Conservation (phyloP, 2,888 invertebrate species). For the Stenolophus ochropezus region DNA sequence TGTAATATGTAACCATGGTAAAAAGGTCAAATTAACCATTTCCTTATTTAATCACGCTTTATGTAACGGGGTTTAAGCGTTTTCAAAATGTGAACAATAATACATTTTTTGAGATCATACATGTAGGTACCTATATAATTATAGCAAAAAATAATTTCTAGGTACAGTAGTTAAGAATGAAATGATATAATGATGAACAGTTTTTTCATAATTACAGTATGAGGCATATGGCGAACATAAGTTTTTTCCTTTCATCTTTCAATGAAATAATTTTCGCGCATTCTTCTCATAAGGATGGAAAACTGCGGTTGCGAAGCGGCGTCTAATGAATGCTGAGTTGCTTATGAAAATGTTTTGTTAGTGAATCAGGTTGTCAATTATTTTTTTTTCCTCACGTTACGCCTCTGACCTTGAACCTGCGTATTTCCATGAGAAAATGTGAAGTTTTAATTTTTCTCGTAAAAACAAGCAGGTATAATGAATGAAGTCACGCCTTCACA, state of each 20-base stretch:
- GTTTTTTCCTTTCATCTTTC: background rate
- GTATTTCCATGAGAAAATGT: conserved; percentile 21
- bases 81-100: too few relatives aligned
- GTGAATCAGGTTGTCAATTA: conserved; percentile 27
- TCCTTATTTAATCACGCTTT: too few relatives aligned
- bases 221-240: background rate
- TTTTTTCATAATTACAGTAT: background rate
- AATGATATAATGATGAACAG: background rate
- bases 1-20: too few relatives aligned
- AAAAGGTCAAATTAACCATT: too few relatives aligned
- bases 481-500: background rate
- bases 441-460: background rate
- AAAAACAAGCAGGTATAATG: conserved; percentile 29
- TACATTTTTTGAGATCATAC: too few relatives aligned
- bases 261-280: background rate
- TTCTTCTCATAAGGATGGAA: conserved; percentile 5
- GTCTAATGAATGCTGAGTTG: conserved; percentile 14
- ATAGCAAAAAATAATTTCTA: too few relatives aligned
- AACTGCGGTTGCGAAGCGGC: conserved; percentile 18
- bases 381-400: background rate
- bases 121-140: too few relatives aligned
- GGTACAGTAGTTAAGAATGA: background rate
- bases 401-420: conserved; percentile 15
- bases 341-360: conserved; percentile 6
- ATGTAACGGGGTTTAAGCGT: too few relatives aligned